phyloP scores from a whole-genome alignment of 2,797 vertebrate species.

The Coilia nasus region DNA sequence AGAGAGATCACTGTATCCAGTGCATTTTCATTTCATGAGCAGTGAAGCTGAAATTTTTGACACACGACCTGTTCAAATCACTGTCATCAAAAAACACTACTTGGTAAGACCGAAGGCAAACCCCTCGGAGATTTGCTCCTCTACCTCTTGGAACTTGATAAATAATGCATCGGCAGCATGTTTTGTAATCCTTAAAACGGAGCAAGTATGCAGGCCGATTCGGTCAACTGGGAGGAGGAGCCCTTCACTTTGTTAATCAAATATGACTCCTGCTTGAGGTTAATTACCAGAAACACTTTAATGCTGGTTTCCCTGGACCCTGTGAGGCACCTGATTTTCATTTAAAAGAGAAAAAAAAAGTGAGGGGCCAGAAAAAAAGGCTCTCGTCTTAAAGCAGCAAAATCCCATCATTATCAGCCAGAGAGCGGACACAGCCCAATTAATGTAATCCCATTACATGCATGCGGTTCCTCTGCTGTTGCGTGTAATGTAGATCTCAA shows the following conservation, averaged over 20 bases:
- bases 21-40: constrained; percentile 1
- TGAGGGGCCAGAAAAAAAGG: constrained; percentile 52
- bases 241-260: constrained; percentile 41
- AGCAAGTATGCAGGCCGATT: constrained; percentile 26
- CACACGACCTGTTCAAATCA: constrained; percentile 20
- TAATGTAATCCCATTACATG: constrained; percentile 65
- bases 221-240: constrained; percentile 22
- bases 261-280: constrained; percentile 42
- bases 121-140: constrained; percentile 25
- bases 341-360: constrained; percentile 47
- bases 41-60: neutral
- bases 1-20: neutral
- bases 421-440: constrained; percentile 67
- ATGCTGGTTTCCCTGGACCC: constrained; percentile 31
- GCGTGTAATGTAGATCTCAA: constrained; percentile 61
- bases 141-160: constrained; percentile 30
- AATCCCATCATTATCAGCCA: constrained; percentile 69
- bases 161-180: constrained; percentile 34
- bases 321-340: constrained; percentile 46
- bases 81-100: constrained; percentile 12
- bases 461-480: constrained; percentile 58
- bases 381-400: constrained; percentile 61
- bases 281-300: constrained; percentile 46
- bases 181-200: constrained; percentile 30
- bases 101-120: neutral